These are phyloP conservation scores for Laothoe populi DNA, from an alignment of 2,888 invertebrate species.

Conservation along the genomic window DNA sequence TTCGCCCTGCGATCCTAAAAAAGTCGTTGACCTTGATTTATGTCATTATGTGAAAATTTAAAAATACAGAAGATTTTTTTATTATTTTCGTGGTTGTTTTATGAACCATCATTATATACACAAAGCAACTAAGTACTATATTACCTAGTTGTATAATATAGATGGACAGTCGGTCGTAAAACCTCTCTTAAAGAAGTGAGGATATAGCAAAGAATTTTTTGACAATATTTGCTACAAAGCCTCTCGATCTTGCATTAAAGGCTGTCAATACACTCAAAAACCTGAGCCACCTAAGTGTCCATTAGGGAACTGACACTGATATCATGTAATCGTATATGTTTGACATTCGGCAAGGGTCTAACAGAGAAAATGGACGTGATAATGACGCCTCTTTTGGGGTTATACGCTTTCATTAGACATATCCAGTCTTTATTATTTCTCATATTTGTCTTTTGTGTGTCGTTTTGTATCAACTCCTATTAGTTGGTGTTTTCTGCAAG, in stretches of 20 bases:
- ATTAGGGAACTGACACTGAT: conserved; percentile 71
- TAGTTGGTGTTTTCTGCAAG: background rate
- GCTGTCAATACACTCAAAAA: conserved; percentile 65
- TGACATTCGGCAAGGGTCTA: conserved; percentile 65
- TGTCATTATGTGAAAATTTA: too few species aligned
- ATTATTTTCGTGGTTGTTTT: too few species aligned
- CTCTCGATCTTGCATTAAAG: conserved; percentile 53
- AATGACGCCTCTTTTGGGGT: conserved; percentile 58
- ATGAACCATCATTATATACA: too few species aligned
- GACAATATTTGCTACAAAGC: conserved; percentile 42
- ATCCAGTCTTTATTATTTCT: background rate
- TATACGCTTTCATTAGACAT: conserved; percentile 38
- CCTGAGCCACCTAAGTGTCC: conserved; percentile 71
- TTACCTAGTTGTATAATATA: too few species aligned
- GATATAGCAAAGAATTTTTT: too few species aligned
- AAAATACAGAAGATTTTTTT: too few species aligned
- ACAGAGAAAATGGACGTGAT: conserved; percentile 62
- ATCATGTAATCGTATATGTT: conserved; percentile 77
- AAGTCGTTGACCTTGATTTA: too few species aligned
- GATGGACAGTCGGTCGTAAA: too few species aligned
- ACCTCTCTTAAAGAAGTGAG: too few species aligned
- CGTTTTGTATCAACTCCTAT: conserved; percentile 5
- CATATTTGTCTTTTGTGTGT: too few species aligned
- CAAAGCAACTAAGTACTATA: too few species aligned
- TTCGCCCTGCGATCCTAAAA: too few species aligned